phyloP scores from a whole-genome alignment of 2,113 vertebrate genomes.

The rabbit (Oryctolagus cuniculus) region mOryCun1.1 NC_091433.1:32665001-32665500 shows the following conservation, averaged over 20 bases:
- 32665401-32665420: not conserved
- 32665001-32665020: too few species aligned
- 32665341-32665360: not conserved
- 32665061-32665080: too few species aligned
- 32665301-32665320: not conserved
- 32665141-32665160: too few species aligned
- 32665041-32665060: too few species aligned
- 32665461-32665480: not conserved
- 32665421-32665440: not conserved
- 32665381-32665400: not conserved
- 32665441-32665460: not conserved
- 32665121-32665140: too few species aligned
- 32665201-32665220: not conserved
- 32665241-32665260: not conserved
- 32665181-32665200: too few species aligned
- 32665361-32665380: not conserved
- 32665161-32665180: too few species aligned
- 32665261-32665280: not conserved
- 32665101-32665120: too few species aligned
- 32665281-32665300: not conserved
- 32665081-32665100: too few species aligned
- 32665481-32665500: not conserved
- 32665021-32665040: too few species aligned
- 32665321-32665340: constrained; percentile 1
- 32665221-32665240: not conserved